Evolutionary conservation across 2,797 vertebrate genomes (phyloP).

Genomic region (Phalloptychus januarius): DNA sequence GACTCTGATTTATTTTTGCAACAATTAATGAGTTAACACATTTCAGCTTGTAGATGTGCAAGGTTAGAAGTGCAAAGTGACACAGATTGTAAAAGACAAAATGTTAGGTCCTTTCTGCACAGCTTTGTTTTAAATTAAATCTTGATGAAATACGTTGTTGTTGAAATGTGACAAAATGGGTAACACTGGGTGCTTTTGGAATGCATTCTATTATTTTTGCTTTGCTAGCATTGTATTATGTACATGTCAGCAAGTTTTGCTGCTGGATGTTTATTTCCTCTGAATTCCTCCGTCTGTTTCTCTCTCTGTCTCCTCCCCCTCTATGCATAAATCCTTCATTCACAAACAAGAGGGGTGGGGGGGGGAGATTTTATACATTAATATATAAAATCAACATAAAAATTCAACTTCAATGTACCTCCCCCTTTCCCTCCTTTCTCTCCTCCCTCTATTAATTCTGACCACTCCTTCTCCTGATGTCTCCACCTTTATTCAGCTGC

Average conservation of each 20-base stretch:
- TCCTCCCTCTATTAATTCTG: slow-evolving; percentile 30
- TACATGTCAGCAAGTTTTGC: slow-evolving; percentile 17
- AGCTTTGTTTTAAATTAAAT: not conserved
- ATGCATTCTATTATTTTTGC: not conserved
- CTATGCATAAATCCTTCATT: slow-evolving; percentile 76
- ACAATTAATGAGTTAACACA: not conserved
- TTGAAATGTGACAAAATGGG: not conserved
- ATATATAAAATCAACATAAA: not conserved
- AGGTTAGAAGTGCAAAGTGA: not conserved
- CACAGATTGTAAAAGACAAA: not conserved
- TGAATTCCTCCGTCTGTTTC: slow-evolving; percentile 45
- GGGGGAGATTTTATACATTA: slow-evolving; percentile 63
- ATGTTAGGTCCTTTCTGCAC: not conserved
- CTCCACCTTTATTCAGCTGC: slow-evolving; percentile 43
- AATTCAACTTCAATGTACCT: not conserved
- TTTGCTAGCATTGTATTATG: not conserved
- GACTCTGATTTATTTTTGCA: not conserved
- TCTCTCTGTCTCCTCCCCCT: slow-evolving; percentile 37
- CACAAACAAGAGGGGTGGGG: slow-evolving; percentile 81
- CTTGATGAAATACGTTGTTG: not conserved
- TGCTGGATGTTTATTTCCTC: slow-evolving; percentile 14
- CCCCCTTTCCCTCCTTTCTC: slow-evolving; percentile 16
- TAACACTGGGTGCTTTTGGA: not conserved
- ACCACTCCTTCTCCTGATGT: slow-evolving; percentile 35
- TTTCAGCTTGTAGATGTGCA: not conserved